Conservation (phyloP, 2,888 invertebrate genomes). For the Vannuccia rotundouncinata region DNA sequence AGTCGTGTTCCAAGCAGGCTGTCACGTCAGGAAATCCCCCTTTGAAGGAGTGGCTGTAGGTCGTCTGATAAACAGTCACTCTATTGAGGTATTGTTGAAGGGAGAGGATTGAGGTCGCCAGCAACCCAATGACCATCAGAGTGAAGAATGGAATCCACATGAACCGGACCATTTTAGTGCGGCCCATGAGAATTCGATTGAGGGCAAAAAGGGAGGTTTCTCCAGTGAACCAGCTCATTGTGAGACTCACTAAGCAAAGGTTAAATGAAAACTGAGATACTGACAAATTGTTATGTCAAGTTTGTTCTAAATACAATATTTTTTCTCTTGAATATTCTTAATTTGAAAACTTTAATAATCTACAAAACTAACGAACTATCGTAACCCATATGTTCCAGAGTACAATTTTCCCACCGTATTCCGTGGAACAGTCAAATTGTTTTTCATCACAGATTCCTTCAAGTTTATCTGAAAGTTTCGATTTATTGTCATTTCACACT, state of each 20-base stretch:
- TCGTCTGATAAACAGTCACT: neutral
- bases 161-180: neutral
- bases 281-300: constrained; percentile 5
- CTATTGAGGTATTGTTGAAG: neutral
- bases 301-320: too few relatives aligned
- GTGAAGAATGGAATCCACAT: neutral
- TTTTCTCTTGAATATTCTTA: too few relatives aligned
- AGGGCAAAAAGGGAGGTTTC: neutral
- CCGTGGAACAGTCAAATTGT: too few relatives aligned
- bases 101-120: neutral
- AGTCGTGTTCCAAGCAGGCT: neutral
- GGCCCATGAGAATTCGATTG: neutral
- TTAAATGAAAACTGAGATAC: neutral
- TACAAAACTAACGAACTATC: too few relatives aligned
- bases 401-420: too few relatives aligned
- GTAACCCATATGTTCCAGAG: too few relatives aligned
- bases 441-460: too few relatives aligned
- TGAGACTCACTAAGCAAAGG: too few relatives aligned
- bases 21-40: neutral
- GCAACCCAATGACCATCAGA: neutral
- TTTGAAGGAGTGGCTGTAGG: neutral
- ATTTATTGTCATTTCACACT: too few relatives aligned
- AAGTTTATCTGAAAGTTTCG: too few relatives aligned
- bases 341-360: too few relatives aligned
- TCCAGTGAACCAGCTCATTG: too few relatives aligned